Conservation (phyloP, 2,888 invertebrate species). For the Dicycla oo region DNA sequence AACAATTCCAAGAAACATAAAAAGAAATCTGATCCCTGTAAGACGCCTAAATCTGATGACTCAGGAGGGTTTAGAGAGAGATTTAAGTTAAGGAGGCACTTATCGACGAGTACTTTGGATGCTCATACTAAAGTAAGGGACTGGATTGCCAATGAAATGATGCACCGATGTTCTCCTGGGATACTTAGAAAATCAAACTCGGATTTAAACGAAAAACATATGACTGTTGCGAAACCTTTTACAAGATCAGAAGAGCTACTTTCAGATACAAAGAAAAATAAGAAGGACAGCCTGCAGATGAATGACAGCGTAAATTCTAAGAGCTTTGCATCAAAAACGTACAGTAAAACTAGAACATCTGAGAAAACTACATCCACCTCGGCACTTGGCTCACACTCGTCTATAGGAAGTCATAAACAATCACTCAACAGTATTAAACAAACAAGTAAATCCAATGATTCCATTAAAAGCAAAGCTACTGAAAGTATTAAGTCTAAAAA, state of each 20-base stretch:
- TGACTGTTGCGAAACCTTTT: slow-evolving; percentile 77
- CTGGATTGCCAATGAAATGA: slow-evolving; percentile 96
- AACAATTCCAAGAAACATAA: slow-evolving; percentile 88
- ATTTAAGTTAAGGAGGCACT: slow-evolving; percentile 92
- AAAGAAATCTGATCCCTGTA: slow-evolving; percentile 89
- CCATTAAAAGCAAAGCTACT: slow-evolving; percentile 83
- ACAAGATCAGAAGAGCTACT: slow-evolving; percentile 87
- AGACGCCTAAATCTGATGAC: slow-evolving; percentile 90
- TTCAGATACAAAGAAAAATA: slow-evolving; percentile 78
- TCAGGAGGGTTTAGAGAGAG: slow-evolving; percentile 90
- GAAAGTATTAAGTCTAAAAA: slow-evolving; percentile 91
- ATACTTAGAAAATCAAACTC: slow-evolving; percentile 90
- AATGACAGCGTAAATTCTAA: slow-evolving; percentile 70
- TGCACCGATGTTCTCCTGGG: slow-evolving; percentile 93
- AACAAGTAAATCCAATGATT: slow-evolving; percentile 84
- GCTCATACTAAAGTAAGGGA: slow-evolving; percentile 96
- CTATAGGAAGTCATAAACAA: slow-evolving; percentile 81
- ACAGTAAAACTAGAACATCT: slow-evolving; percentile 81
- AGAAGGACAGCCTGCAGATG: slow-evolving; percentile 71
- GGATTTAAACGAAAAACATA: slow-evolving; percentile 79
- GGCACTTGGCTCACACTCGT: slow-evolving; percentile 85
- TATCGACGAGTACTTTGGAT: slow-evolving; percentile 95
- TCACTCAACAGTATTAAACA: slow-evolving; percentile 74
- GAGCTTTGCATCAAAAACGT: slow-evolving; percentile 71
- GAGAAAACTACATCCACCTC: slow-evolving; percentile 88